A percentile compares a stretch with the other conserved stretches of the same genome.
phyloP scores from a whole-genome alignment of 2,888 invertebrate species.

The Epistrophe eligans region DNA sequence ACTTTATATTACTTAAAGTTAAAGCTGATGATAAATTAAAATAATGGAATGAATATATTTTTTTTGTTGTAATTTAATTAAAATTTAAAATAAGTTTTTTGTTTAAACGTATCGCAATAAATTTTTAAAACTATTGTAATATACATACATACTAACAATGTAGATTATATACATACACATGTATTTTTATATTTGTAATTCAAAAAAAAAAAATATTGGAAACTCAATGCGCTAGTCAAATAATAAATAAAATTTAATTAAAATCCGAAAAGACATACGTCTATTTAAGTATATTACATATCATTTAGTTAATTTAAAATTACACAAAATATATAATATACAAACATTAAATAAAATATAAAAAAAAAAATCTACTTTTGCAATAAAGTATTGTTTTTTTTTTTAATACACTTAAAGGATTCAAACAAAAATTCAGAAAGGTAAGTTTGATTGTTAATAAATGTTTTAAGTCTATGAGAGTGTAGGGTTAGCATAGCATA shows the following conservation, averaged over 20 bases:
- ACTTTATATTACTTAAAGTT: neutral
- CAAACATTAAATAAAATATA: neutral
- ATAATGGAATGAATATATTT: neutral
- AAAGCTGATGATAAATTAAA: neutral
- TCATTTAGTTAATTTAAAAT: constrained; percentile 29
- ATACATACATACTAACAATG: neutral
- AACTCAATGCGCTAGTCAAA: constrained; percentile 72
- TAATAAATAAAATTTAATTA: constrained; percentile 64
- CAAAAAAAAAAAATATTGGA: constrained; percentile 41
- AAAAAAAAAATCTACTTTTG: neutral
- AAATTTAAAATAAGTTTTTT: neutral
- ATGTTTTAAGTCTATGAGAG: too few species aligned
- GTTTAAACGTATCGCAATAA: neutral
- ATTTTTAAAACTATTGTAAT: constrained; percentile 5
- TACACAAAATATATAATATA: neutral
- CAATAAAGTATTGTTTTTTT: too few species aligned
- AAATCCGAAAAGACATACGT: constrained; percentile 39
- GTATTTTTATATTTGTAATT: neutral
- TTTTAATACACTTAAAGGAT: too few species aligned
- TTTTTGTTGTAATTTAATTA: neutral
- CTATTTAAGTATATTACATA: constrained; percentile 36
- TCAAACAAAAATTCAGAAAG: too few species aligned
- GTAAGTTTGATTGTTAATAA: too few species aligned
- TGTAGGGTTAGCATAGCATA: too few species aligned
- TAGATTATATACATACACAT: neutral